Base-by-base conservation (phyloP, 2,888 invertebrate genomes). In the Shargacucullia verbasci region DNA sequence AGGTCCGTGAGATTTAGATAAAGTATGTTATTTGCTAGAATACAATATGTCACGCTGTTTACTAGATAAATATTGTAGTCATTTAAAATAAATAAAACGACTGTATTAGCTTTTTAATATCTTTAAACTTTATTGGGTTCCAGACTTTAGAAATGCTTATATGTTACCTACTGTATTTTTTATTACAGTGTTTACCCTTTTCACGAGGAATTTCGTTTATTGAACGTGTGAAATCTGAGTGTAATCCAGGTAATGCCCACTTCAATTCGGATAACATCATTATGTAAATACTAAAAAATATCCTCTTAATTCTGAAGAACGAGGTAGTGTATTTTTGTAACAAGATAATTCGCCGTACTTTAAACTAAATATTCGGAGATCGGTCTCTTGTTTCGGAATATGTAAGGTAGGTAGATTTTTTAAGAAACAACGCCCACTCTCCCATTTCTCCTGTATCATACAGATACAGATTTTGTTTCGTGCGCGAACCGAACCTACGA, bases 1-100 rank as follows among this genome's bases (percentile, higher is more conserved):
- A 55, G 76, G 70, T 66, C 57, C 41, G 54, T 41, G 58, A 62
- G 74, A 76, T 76, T 69, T 64, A 66, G 75, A 76, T 76, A 73
- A 70, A 73, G 52, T 69, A 45, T 55, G 54, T 70, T 70, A 68
- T 70, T 70, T 70, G 57, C 56, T 59, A 46, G 25, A 34, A 59
- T 67, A 40, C 35, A 15, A 49, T 39, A 40, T n/a, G n/a, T 43
- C 15, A 55, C 27, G 31, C 34, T 25, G n/a, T 40, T 39, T 50
- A n/a, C 29, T 48, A 15, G 45, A 46, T 47, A 48, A n/a, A n/a
- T 20, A 20, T 20, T 61, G 12, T 54, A 37, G 33, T 61, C 10
- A 27, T 38, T 45, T 34, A 37, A 54, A 58, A 9, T n/a, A 62
- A 50, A 69, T 39, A 34, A 33, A 55, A 2, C 7, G 0, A 20